phyloP scores from a whole-genome alignment of 2,113 vertebrate genomes.

The Baryphthengus martii region DNA sequence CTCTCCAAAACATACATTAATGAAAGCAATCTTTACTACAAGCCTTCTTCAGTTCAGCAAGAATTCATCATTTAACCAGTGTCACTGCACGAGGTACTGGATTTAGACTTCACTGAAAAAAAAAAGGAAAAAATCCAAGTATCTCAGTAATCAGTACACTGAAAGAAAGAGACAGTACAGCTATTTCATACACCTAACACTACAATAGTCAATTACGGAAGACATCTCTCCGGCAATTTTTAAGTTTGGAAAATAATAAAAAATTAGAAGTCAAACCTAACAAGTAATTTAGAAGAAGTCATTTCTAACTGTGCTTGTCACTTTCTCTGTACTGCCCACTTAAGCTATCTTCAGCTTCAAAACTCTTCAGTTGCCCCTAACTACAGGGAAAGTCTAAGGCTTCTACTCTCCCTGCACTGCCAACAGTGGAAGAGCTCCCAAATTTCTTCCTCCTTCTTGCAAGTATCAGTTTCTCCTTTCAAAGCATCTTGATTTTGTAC shows the following conservation, averaged over 20 bases:
- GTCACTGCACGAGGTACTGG: not conserved
- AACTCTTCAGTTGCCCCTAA: not conserved
- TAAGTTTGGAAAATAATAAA: not conserved
- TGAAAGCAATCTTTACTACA: not conserved
- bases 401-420: not conserved
- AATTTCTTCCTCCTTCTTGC: not conserved
- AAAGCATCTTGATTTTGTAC: not conserved
- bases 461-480: not conserved
- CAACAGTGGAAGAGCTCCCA: not conserved
- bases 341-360: not conserved
- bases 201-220: not conserved
- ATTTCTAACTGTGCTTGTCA: not conserved
- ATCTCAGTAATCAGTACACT: not conserved
- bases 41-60: not conserved
- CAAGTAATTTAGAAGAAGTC: not conserved
- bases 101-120: not conserved
- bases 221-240: not conserved
- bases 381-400: not conserved
- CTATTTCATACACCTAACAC: not conserved
- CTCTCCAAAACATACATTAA: not conserved
- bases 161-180: not conserved
- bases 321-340: not conserved
- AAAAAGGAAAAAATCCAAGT: not conserved
- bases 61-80: not conserved
- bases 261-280: not conserved